Evolutionary conservation across 1,140 invertebrate genomes (phyloP), one percentile per base, ranked within the genome.

Genomic region (Conopomorpha cramerella): DNA sequence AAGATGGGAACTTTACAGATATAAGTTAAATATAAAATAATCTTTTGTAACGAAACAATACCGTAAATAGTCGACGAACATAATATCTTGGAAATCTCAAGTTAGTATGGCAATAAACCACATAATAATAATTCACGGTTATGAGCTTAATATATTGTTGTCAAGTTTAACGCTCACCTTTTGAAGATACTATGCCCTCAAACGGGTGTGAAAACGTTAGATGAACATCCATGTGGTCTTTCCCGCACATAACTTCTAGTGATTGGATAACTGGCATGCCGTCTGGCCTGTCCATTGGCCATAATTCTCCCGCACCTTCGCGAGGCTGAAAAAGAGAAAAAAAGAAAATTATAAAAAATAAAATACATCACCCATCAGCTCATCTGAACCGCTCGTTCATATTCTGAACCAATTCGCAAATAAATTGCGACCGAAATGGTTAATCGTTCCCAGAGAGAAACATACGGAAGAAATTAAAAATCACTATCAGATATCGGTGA

Each of bases 161-260:
- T 23, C 10, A 10, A 16, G 7, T 16, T 7, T 23, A 23, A 8
- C 31, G 68, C 41, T 68, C 58, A 82, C 81, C 89, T 81, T 96
- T 96, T 6, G 92, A 95, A 33, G 92, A 95, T 2, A 96, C 91
- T 46, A 95, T 91, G n/a, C 92, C 93, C 60, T 94, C 89, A 68
- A 95, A 95, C 6, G 92, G 91, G 48, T 90, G 88, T 29, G 90
- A 92, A 64, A 96, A 96, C 30, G 90, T 89, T 29, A 95, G 81
- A 55, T 95, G 91, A 0, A 96, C 93, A 56, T 95, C 92, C 91
- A 96, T 95, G 61, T 95, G 91, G 55, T 92, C 89, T 68, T 92
- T 91, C 36, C 92, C 93, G 64, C 92, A 95, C 89, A 93, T 93
- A 26, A 94, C 94, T 64, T 95, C 93, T 45, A 96, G 73, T 2